Base-by-base conservation (phyloP, 2,888 invertebrate genomes). In the Onthophagus sagittarius region DNA sequence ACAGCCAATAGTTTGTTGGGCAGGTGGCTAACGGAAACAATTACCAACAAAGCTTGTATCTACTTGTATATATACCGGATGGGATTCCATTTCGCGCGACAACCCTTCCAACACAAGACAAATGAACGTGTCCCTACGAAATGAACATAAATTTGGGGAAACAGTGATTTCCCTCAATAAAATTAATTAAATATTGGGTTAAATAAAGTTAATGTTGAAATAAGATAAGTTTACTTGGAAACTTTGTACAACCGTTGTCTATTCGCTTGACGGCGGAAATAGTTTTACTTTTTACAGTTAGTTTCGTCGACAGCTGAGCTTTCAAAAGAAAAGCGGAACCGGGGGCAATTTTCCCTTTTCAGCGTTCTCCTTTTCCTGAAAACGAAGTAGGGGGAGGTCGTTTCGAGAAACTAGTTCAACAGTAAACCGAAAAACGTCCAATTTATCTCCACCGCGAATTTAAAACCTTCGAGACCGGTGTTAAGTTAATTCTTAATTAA, bases 401-500 rank as follows among this genome's bases (percentile, higher is more conserved):
- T 53, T 53, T 53, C 39, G 5, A 11, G 39, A 11, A 53, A 53
- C 39, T 53, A 53, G 39, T 53, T 53, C 39, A 11, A 11, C 39
- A 7, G 39, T 53, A 53, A 53, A 53, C 39, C 39, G 39, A 53
- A 53, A 53, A 53, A 53, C 39, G 39, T 53, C 39, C 77, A 77
- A 79, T 78, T 78, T 76, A 77, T 78, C 77, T 74, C 71, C 73
- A 70, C 73, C 73, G 74, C 73, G 72, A 77, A 77, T 72, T 76
- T 75, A 74, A 76, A 74, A 72, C 71, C 15, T 74, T 69, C 70
- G 62, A 71, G 77, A 75, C 76, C 73, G 75, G 73, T 75, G 81
- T 81, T 80, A 81, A 82, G 74, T 78, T 78, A 78, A 77, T 78
- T 77, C 78, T 77, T 78, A 78, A 78, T 78, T 78, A 77, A 78